Conservation (phyloP, 2,113 vertebrate genomes). For the Capreolus pygargus region DNA sequence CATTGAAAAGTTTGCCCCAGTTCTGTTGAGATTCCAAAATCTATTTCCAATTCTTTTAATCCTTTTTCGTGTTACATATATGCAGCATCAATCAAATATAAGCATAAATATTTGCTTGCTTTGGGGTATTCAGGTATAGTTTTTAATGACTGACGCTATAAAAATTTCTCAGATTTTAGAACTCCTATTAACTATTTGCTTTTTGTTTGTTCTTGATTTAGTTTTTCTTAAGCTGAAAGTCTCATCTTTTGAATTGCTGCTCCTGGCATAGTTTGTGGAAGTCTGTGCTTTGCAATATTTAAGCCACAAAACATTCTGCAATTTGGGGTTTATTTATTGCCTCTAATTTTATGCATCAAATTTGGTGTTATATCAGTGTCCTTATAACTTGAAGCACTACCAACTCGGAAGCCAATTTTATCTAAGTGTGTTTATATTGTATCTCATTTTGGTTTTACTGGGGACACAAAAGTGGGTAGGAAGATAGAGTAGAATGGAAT, state of each 20-base stretch:
- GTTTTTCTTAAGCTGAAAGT: not conserved
- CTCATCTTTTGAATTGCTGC: constrained; percentile 1
- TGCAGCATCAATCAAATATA: not conserved
- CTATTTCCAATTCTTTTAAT: not conserved
- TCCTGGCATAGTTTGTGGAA: not conserved
- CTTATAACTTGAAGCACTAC: not conserved
- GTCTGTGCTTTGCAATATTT: not conserved
- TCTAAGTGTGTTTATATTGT: not conserved
- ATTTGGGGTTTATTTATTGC: not conserved
- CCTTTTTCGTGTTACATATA: not conserved
- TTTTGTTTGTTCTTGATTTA: not conserved
- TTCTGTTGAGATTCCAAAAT: constrained; percentile 12
- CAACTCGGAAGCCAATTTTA: not conserved
- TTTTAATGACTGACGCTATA: not conserved
- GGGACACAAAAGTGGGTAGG: not conserved
- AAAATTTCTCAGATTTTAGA: not conserved
- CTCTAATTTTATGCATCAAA: not conserved
- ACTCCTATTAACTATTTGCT: not conserved
- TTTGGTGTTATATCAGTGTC: not conserved
- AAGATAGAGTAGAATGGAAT: not conserved
- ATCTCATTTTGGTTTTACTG: not conserved
- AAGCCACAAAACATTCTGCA: not conserved
- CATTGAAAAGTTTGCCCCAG: not conserved
- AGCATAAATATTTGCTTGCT: not conserved
- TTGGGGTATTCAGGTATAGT: not conserved